These are phyloP conservation scores for Rhamphomyia laevipes DNA, from an alignment of 2,888 invertebrate genomes.

Conservation along the genomic window DNA sequence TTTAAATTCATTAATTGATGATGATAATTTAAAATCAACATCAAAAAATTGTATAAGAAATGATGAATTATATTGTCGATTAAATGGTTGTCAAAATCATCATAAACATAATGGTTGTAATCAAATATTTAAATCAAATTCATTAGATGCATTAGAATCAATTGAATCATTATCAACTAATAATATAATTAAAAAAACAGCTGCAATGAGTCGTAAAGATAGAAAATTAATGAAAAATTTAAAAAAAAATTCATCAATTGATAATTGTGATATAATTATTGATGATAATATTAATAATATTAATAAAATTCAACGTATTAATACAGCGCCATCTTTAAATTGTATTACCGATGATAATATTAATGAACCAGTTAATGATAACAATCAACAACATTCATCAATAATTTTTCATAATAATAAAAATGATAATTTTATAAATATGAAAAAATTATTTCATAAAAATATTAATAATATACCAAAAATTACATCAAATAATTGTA, in stretches of 20 bases:
- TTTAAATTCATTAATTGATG: too few relatives aligned
- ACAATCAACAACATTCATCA: slow-evolving; percentile 1
- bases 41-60: slow-evolving; percentile 24
- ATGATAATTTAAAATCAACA: not conserved
- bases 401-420: not conserved
- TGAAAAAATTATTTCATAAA: not conserved
- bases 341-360: not conserved
- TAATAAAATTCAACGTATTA: too few relatives aligned
- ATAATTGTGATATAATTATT: slow-evolving; percentile 21
- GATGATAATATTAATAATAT: too few relatives aligned
- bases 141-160: slow-evolving; percentile 26
- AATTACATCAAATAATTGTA: too few relatives aligned
- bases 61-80: slow-evolving; percentile 37
- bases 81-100: slow-evolving; percentile 5
- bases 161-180: not conserved
- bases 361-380: not conserved
- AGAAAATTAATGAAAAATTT: too few relatives aligned
- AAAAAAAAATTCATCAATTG: slow-evolving; percentile 29
- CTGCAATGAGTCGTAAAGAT: not conserved
- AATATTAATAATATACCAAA: too few relatives aligned
- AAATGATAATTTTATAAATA: not conserved
- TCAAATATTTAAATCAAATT: slow-evolving; percentile 32
- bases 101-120: slow-evolving; percentile 8
- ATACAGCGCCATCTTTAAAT: too few relatives aligned
- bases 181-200: not conserved